phyloP scores from a whole-genome alignment of 2,113 vertebrate species.

The Sclerurus mexicanus region DNA sequence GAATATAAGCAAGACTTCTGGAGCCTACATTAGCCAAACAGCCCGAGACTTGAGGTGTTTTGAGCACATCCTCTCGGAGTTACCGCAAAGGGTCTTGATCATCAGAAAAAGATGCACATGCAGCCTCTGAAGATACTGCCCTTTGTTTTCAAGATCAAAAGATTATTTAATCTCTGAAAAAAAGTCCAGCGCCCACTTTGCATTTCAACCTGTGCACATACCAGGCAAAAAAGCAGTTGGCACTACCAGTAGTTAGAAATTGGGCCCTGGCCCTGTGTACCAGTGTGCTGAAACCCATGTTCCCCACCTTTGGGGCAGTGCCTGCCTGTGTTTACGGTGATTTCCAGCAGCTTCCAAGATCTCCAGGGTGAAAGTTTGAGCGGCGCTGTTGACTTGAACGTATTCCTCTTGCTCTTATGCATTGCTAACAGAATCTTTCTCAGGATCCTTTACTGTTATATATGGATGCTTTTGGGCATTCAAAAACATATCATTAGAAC shows the following conservation, averaged over 20 bases:
- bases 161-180: slow-evolving; percentile 42
- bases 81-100: slow-evolving; percentile 6
- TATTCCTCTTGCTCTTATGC: background rate
- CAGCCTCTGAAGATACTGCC: slow-evolving; percentile 10
- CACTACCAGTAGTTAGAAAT: background rate
- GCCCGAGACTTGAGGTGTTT: background rate
- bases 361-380: background rate
- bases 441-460: background rate
- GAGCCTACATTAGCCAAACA: background rate
- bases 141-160: slow-evolving; percentile 41
- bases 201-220: background rate
- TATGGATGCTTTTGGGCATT: background rate
- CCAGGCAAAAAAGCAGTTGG: background rate
- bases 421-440: background rate
- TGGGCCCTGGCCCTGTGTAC: background rate
- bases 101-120: background rate
- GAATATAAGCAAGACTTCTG: background rate
- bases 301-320: background rate
- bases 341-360: background rate
- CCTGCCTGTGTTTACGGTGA: background rate
- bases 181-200: background rate
- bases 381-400: background rate
- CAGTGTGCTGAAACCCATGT: background rate
- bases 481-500: background rate
- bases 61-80: background rate